These are phyloP conservation scores for Xenopus borealis DNA, from an alignment of 2,113 vertebrate genomes.

Conservation along the genomic window DNA sequence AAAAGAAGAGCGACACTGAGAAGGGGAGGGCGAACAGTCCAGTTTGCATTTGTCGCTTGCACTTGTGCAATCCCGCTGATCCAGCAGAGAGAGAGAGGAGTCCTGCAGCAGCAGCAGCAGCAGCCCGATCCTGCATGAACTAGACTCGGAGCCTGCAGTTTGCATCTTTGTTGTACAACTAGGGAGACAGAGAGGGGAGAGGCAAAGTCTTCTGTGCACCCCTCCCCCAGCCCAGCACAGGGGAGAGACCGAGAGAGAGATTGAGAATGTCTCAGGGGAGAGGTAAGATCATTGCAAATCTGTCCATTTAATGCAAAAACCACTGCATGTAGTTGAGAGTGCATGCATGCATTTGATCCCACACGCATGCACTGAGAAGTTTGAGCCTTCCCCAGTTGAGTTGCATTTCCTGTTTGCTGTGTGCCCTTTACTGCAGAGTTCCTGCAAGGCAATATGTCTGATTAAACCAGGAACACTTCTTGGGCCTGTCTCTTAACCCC, in stretches of 20 bases:
- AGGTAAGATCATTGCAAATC: constrained; percentile 74
- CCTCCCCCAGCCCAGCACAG: constrained; percentile 81
- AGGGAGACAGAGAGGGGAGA: constrained; percentile 70
- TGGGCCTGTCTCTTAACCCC: neutral
- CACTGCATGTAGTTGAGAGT: constrained; percentile 69
- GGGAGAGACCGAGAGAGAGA: constrained; percentile 57
- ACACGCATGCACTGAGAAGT: constrained; percentile 80
- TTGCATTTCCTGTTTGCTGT: constrained; percentile 85
- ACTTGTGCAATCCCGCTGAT: constrained; percentile 66
- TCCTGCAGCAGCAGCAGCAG: constrained; percentile 58
- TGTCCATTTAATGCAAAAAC: constrained; percentile 56
- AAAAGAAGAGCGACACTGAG: neutral
- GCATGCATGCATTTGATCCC: constrained; percentile 71
- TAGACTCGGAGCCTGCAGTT: constrained; percentile 76
- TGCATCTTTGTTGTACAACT: constrained; percentile 92
- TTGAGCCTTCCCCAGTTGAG: constrained; percentile 74
- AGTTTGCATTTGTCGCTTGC: constrained; percentile 16
- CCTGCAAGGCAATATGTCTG: constrained; percentile 51
- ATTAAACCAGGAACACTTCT: constrained; percentile 47
- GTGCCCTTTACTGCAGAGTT: constrained; percentile 63
- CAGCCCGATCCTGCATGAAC: constrained; percentile 74
- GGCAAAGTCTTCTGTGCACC: constrained; percentile 94
- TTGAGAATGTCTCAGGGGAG: constrained; percentile 82
- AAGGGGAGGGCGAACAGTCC: neutral
- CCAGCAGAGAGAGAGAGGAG: constrained; percentile 57